These are phyloP conservation scores for Xenopus borealis DNA, from an alignment of 2,113 vertebrate species.

Conservation along the genomic window DNA sequence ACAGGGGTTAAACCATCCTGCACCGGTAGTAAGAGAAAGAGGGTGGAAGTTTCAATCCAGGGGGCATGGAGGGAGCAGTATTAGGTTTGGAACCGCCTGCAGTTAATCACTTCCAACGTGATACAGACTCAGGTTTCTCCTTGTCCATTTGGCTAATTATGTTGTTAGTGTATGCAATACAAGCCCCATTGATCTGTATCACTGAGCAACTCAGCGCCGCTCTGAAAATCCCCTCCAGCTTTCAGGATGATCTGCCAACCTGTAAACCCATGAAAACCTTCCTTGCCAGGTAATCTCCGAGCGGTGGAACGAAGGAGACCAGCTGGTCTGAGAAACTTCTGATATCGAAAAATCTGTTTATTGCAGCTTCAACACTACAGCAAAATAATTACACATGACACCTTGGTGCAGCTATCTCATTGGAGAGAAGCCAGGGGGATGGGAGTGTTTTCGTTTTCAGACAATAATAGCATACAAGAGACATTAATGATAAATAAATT, in stretches of 20 bases:
- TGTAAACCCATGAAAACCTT: conserved; percentile 24
- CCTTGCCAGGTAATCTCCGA: conserved; percentile 33
- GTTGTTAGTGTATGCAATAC: conserved; percentile 29
- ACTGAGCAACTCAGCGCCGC: conserved; percentile 26
- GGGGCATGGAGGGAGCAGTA: background rate
- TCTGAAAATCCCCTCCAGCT: conserved; percentile 23
- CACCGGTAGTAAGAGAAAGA: background rate
- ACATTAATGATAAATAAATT: too few relatives aligned
- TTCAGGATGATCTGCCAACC: conserved; percentile 16
- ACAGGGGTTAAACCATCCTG: background rate
- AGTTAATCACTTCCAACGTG: conserved; percentile 30
- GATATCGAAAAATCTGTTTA: background rate
- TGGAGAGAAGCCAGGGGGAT: too few relatives aligned
- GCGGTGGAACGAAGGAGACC: conserved; percentile 3
- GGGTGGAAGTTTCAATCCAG: background rate
- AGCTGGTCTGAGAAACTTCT: conserved; percentile 9
- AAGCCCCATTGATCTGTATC: conserved; percentile 42
- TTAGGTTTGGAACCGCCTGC: conserved; percentile 10
- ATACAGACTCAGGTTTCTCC: conserved; percentile 31
- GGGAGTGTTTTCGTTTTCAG: too few relatives aligned
- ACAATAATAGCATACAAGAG: too few relatives aligned
- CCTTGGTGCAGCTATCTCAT: too few relatives aligned
- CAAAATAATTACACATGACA: background rate
- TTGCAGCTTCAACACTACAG: background rate
- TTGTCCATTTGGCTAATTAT: conserved; percentile 39